These are phyloP conservation scores for Amblyraja radiata DNA, from an alignment of 2,797 vertebrate genomes.

Conservation along the genomic window DNA sequence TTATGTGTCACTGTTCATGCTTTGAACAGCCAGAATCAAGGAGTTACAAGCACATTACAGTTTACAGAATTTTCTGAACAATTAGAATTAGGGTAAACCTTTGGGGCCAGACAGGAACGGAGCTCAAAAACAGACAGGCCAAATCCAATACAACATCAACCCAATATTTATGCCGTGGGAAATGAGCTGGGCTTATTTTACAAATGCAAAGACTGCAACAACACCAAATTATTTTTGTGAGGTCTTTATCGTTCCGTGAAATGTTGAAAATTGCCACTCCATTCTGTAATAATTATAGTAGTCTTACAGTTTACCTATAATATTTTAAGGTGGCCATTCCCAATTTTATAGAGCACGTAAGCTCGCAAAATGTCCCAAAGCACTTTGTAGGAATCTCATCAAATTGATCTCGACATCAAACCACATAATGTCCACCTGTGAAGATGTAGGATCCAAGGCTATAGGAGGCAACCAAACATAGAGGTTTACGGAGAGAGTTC, in stretches of 20 bases:
- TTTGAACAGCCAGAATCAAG: neutral
- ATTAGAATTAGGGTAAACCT: neutral
- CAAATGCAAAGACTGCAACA: neutral
- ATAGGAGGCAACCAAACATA: too few relatives aligned
- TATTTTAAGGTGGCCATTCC: neutral
- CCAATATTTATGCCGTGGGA: neutral
- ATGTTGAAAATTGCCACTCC: neutral
- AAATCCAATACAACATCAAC: neutral
- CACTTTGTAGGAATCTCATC: too few relatives aligned
- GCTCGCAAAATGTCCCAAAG: too few relatives aligned
- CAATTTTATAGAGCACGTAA: too few relatives aligned
- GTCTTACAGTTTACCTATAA: neutral
- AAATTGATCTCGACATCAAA: too few relatives aligned
- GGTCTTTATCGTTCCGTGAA: neutral
- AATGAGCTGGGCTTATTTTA: neutral
- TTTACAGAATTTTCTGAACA: neutral
- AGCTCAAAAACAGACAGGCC: neutral
- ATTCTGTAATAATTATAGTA: neutral
- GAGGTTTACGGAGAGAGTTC: too few relatives aligned
- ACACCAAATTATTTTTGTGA: neutral
- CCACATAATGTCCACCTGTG: too few relatives aligned
- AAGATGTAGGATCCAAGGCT: too few relatives aligned
- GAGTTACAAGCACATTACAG: neutral
- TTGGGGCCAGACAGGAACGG: neutral
- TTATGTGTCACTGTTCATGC: neutral